A percentile compares a stretch with the other conserved stretches of the same genome.
Evolutionary conservation across 2,888 invertebrate species (phyloP).

Genomic region (Phalera bucephala): DNA sequence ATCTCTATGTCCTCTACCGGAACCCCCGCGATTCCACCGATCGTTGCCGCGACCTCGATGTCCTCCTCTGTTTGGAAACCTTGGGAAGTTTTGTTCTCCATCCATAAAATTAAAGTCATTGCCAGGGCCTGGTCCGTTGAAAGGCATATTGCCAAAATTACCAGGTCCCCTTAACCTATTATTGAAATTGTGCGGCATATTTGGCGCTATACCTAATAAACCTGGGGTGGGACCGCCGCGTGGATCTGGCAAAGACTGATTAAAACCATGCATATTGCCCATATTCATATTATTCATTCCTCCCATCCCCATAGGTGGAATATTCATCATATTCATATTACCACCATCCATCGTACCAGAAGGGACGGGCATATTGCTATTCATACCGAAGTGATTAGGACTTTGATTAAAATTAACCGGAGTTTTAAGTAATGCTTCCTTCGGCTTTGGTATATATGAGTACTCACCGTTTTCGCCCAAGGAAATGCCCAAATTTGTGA

Average conservation of each 20-base stretch:
- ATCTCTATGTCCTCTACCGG: conserved; percentile 73
- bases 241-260: conserved; percentile 71
- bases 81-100: conserved; percentile 66
- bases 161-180: conserved; percentile 64
- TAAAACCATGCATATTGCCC: conserved; percentile 67
- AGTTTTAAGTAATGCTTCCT: conserved; percentile 73
- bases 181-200: conserved; percentile 77
- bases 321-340: conserved; percentile 72
- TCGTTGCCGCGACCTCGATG: conserved; percentile 73
- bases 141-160: conserved; percentile 72
- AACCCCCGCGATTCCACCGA: conserved; percentile 72
- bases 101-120: conserved; percentile 74
- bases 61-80: conserved; percentile 70
- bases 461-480: conserved; percentile 84
- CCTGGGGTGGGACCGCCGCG: conserved; percentile 80
- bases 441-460: conserved; percentile 71
- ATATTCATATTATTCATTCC: conserved; percentile 68
- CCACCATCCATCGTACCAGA: conserved; percentile 55
- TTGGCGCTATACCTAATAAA: conserved; percentile 82
- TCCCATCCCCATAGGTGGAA: conserved; percentile 69
- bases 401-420: conserved; percentile 66
- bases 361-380: conserved; percentile 51
- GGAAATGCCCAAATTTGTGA: conserved; percentile 84
- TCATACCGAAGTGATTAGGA: conserved; percentile 56
- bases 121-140: conserved; percentile 64